phyloP scores from a whole-genome alignment of 1,140 invertebrate species.

The Rhopalosiphum maidis region DNA sequence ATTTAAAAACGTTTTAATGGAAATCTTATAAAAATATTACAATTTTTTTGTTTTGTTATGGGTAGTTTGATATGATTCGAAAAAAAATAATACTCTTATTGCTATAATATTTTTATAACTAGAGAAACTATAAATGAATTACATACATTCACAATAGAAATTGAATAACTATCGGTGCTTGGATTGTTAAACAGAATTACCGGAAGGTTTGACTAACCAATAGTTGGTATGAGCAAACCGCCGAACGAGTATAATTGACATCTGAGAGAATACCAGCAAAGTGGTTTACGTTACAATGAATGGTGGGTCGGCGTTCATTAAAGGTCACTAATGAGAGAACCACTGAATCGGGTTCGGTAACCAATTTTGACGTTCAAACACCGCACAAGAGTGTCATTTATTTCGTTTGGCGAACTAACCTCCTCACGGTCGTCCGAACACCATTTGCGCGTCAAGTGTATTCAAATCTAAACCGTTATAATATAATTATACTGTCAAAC shows the following conservation, averaged over 20 bases:
- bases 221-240: not conserved
- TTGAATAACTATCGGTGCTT: not conserved
- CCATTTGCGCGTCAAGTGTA: not conserved
- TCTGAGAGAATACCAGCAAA: not conserved
- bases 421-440: not conserved
- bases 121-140: not conserved
- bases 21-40: not conserved
- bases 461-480: slow-evolving; percentile 7
- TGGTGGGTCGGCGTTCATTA: not conserved
- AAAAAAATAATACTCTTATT: not conserved
- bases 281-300: not conserved
- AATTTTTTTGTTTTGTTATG: not conserved
- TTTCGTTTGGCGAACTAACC: not conserved
- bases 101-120: not conserved
- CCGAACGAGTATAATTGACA: slow-evolving; percentile 1
- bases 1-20: not conserved
- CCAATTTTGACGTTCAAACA: not conserved
- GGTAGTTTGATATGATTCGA: not conserved
- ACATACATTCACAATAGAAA: not conserved
- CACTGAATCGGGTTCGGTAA: not conserved
- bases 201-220: not conserved
- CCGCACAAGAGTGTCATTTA: not conserved
- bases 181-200: not conserved
- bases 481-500: not conserved
- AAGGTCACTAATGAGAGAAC: slow-evolving; percentile 8